phyloP scores from a whole-genome alignment of 2,113 vertebrate species.

The Sakesphorus luctuosus region DNA sequence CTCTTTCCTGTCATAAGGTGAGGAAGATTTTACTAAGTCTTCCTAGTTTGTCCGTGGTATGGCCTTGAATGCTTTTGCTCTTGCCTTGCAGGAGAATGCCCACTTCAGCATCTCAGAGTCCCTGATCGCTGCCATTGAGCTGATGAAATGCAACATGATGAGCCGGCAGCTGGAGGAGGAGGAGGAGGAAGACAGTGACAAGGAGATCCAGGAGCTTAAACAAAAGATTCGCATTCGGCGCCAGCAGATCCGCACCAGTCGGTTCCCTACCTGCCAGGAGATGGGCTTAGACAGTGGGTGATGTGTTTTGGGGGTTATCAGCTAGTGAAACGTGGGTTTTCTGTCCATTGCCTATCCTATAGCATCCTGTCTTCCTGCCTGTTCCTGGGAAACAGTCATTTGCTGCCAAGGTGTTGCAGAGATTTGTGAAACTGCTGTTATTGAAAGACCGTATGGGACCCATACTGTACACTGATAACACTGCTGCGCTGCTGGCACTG shows the following conservation, averaged over 20 bases:
- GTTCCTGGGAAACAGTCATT: background rate
- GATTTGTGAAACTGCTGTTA: background rate
- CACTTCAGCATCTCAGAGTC: constrained; percentile 99
- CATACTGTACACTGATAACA: background rate
- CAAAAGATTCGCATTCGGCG: constrained; percentile 94
- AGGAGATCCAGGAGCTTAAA: constrained; percentile 95
- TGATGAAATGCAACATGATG: constrained; percentile 97
- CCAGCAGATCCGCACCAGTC: constrained; percentile 89
- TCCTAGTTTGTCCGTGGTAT: background rate
- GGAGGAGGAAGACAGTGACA: constrained; percentile 88
- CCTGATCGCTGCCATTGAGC: constrained; percentile 95
- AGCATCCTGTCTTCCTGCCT: background rate
- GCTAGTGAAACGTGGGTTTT: background rate
- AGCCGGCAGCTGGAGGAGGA: constrained; percentile 83
- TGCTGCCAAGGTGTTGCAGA: background rate
- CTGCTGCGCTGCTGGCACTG: background rate
- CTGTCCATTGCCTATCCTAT: background rate
- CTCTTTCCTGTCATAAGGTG: background rate
- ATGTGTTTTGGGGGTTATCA: background rate
- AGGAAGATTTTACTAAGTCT: background rate
- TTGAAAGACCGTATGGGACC: background rate
- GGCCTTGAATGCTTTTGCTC: background rate
- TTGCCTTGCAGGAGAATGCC: constrained; percentile 88
- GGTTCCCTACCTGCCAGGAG: constrained; percentile 71
- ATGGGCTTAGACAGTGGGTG: constrained; percentile 77